Conservation (phyloP, 1,140 invertebrate species). For the Tachypleus tridentatus region DNA sequence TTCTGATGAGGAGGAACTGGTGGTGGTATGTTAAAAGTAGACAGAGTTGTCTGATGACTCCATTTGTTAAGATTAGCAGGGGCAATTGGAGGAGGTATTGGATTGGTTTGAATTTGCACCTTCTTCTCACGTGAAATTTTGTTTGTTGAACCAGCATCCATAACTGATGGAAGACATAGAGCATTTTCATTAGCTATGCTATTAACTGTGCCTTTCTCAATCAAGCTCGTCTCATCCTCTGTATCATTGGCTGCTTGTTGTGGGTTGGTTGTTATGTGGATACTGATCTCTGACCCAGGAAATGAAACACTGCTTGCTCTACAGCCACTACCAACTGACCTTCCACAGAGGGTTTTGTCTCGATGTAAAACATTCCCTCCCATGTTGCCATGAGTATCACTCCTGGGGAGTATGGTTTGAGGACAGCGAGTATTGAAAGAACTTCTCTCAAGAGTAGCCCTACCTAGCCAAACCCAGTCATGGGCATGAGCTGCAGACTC, state of each 20-base stretch:
- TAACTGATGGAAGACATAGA: neutral
- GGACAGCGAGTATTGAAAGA: slow-evolving; percentile 31
- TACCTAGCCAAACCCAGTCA: slow-evolving; percentile 94
- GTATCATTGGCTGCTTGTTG: slow-evolving; percentile 26
- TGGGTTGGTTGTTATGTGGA: slow-evolving; percentile 36
- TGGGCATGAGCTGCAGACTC: slow-evolving; percentile 62
- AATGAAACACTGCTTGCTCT: slow-evolving; percentile 21
- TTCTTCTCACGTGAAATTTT: slow-evolving; percentile 9
- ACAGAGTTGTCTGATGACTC: no score
- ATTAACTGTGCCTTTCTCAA: slow-evolving; percentile 37
- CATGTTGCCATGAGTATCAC: slow-evolving; percentile 34
- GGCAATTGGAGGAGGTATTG: slow-evolving; percentile 25
- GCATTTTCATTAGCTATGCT: slow-evolving; percentile 16
- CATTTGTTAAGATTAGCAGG: slow-evolving; percentile 2
- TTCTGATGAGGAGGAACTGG: no score
- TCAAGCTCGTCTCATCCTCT: slow-evolving; percentile 18
- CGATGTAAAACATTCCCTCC: slow-evolving; percentile 18
- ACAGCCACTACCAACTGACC: slow-evolving; percentile 6
- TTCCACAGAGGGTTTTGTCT: neutral
- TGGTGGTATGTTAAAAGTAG: no score
- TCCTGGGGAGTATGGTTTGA: slow-evolving; percentile 32
- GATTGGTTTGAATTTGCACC: slow-evolving; percentile 22
- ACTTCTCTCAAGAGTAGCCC: slow-evolving; percentile 68
- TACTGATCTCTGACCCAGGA: slow-evolving; percentile 36
- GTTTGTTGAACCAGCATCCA: neutral